A percentile compares a stretch with the other conserved stretches of the same genome.
Conservation (phyloP, 64 coral and sea anemone species). For the Exaiptasia diaphana region DNA sequence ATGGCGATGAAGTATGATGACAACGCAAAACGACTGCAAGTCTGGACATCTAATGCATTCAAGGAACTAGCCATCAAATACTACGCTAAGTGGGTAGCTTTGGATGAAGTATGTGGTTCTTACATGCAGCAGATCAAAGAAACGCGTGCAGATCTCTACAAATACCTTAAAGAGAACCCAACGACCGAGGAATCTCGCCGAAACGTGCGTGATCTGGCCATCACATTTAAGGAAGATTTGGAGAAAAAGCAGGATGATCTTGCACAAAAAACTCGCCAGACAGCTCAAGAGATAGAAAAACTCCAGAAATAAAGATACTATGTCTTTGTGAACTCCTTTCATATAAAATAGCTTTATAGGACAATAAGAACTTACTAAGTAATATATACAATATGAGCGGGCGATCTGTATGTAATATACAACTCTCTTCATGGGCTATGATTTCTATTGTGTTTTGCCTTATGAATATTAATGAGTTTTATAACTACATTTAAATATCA, state of each 20-base stretch:
- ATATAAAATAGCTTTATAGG: too few relatives aligned
- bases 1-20: constrained; percentile 21
- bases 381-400: too few relatives aligned
- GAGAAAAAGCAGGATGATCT: constrained; percentile 25
- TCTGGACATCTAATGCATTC: constrained; percentile 59
- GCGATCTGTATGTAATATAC: too few relatives aligned
- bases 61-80: constrained; percentile 22
- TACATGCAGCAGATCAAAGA: constrained; percentile 65
- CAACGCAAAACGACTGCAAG: constrained; percentile 36
- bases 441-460: too few relatives aligned
- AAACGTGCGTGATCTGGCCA: constrained; percentile 42
- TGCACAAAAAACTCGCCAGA: neutral
- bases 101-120: constrained; percentile 52
- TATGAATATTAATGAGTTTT: too few relatives aligned
- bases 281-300: constrained; percentile 19
- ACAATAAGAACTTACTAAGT: too few relatives aligned
- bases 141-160: constrained; percentile 57
- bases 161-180: constrained; percentile 44
- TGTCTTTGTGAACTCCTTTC: too few relatives aligned
- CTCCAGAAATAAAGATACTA: too few relatives aligned
- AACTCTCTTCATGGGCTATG: too few relatives aligned
- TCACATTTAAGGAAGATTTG: constrained; percentile 31
- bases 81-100: constrained; percentile 66
- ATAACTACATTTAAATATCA: too few relatives aligned
- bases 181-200: constrained; percentile 40